phyloP scores from a whole-genome alignment of 1,140 invertebrate species.

The Coelopa frigida region DNA sequence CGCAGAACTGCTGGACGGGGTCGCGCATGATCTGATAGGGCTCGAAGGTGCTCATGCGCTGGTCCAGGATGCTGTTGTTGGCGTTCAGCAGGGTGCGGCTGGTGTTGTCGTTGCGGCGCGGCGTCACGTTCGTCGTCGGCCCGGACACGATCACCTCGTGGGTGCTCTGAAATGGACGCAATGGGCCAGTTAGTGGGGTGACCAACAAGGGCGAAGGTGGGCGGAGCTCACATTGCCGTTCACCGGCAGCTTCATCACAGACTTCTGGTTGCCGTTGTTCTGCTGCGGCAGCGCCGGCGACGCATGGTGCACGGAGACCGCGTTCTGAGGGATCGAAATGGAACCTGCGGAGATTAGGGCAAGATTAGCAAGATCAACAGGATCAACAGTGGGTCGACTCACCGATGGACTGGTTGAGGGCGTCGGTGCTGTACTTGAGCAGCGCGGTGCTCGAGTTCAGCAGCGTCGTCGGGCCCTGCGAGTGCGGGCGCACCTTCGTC shows the following conservation, averaged over 20 bases:
- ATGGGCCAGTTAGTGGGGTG: not conserved
- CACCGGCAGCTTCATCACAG: conserved; percentile 41
- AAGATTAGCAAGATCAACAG: too few species aligned
- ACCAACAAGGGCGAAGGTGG: not conserved
- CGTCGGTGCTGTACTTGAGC: conserved; percentile 42
- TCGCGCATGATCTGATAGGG: conserved; percentile 77
- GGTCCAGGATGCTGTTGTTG: conserved; percentile 49
- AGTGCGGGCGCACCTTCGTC: conserved; percentile 47
- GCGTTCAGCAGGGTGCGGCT: conserved; percentile 63
- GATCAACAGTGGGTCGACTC: not conserved
- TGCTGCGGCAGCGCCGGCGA: conserved; percentile 37
- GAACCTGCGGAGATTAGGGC: conserved; percentile 12
- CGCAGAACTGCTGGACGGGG: conserved; percentile 88
- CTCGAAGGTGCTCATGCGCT: conserved; percentile 78
- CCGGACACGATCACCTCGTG: conserved; percentile 48
- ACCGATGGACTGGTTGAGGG: conserved; percentile 41
- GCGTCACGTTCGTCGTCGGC: conserved; percentile 55
- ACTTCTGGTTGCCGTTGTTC: conserved; percentile 41
- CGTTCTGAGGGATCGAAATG: conserved; percentile 23
- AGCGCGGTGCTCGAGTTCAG: conserved; percentile 41
- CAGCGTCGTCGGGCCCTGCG: conserved; percentile 47
- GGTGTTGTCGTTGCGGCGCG: conserved; percentile 59
- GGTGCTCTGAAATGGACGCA: conserved; percentile 13
- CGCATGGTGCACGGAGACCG: conserved; percentile 41
- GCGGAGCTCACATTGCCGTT: conserved; percentile 33